Conservation (phyloP, 2,888 invertebrate species). For the Lissocephala sabroskyi region DNA sequence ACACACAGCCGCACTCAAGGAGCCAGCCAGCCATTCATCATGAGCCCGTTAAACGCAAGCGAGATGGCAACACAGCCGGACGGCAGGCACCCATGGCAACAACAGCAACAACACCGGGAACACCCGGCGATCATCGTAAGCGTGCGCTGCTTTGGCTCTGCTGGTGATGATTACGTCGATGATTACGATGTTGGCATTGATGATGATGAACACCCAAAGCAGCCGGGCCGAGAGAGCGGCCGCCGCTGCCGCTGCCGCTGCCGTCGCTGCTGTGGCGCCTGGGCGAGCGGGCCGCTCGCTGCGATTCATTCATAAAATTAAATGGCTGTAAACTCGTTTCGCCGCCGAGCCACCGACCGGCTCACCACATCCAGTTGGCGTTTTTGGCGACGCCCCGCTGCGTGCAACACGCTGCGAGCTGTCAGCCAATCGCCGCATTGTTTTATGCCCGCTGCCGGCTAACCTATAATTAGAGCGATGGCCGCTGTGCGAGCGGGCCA, state of each 20-base stretch:
- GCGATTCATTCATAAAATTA: constrained; percentile 47
- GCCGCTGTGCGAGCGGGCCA: constrained; percentile 58
- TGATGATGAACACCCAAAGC: no score
- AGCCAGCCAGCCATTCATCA: constrained; percentile 32
- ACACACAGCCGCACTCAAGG: background rate
- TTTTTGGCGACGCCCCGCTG: constrained; percentile 50
- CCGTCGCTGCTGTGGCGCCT: background rate
- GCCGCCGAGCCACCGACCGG: background rate
- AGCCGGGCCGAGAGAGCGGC: background rate
- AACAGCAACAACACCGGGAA: background rate
- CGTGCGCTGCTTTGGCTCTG: constrained; percentile 1
- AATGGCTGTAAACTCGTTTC: constrained; percentile 7
- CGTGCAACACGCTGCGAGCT: constrained; percentile 20
- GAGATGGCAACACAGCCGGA: no score
- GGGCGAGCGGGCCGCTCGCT: constrained; percentile 5
- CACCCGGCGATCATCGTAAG: background rate
- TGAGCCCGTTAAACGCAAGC: constrained; percentile 39
- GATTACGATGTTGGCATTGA: no score
- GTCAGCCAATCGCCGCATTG: constrained; percentile 56
- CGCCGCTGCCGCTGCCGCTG: constrained; percentile 4
- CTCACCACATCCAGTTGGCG: background rate
- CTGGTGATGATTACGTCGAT: no score
- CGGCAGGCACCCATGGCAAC: no score
- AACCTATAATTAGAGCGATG: constrained; percentile 72
- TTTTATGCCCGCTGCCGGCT: constrained; percentile 26